Percentiles rank a stretch among this genome's conserved stretches.
Conservation (phyloP, 1,140 invertebrate genomes). For the Papilio xuthus region DNA sequence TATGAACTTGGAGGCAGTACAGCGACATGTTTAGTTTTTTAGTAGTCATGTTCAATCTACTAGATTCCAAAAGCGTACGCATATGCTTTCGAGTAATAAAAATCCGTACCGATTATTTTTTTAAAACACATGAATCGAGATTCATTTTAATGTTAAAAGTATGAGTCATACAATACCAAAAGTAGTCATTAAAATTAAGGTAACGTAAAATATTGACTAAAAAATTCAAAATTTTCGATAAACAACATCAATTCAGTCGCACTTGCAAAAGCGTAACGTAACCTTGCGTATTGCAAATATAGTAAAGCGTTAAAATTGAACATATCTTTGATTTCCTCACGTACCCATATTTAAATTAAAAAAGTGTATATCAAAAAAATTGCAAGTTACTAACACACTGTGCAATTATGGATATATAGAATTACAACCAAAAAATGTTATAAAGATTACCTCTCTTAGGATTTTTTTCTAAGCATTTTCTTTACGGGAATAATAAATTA, state of each 20-base stretch:
- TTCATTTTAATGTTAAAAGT: neutral
- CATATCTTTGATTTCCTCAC: neutral
- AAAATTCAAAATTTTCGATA: neutral
- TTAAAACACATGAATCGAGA: too few species aligned
- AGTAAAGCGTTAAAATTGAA: neutral
- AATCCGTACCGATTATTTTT: too few species aligned
- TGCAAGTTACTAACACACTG: neutral
- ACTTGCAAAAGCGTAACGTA: neutral
- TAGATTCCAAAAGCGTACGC: too few species aligned
- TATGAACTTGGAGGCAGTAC: too few species aligned
- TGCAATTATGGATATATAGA: neutral
- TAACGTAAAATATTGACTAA: neutral
- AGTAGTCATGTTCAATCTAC: too few species aligned
- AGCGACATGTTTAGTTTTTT: too few species aligned
- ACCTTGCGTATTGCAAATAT: conserved; percentile 9
- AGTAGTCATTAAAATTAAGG: neutral
- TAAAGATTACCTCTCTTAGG: too few species aligned
- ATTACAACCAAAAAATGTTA: too few species aligned
- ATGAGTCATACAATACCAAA: neutral
- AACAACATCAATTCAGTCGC: neutral
- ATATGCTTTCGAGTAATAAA: too few species aligned
- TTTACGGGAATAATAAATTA: too few species aligned
- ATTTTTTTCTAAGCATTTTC: too few species aligned
- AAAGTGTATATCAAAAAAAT: neutral
- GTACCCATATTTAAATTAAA: neutral